These are phyloP conservation scores for Clarias batrachus DNA, from an alignment of 2,113 vertebrate genomes.

Conservation along the genomic window DNA sequence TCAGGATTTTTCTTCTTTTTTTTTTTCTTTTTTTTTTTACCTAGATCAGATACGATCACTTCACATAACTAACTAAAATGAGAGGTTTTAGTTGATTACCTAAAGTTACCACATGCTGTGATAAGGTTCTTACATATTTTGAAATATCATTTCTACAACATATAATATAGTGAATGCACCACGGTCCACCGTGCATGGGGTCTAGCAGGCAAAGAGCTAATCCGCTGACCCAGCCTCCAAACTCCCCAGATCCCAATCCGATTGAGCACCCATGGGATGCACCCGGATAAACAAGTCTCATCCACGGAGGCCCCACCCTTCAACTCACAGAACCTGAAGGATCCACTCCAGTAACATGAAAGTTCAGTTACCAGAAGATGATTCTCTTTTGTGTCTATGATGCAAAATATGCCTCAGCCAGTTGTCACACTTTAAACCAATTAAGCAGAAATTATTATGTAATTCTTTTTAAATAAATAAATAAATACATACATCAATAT, in stretches of 20 bases:
- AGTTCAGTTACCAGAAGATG: not conserved
- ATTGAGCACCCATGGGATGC: no score
- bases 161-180: no score
- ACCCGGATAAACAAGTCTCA: no score
- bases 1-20: no score
- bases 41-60: not conserved
- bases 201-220: no score
- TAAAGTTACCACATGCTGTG: not conserved
- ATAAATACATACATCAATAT: not conserved
- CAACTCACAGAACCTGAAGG: no score
- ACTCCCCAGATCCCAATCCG: no score
- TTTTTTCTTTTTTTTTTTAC: not conserved
- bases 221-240: no score
- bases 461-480: not conserved
- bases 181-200: no score
- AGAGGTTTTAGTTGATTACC: not conserved
- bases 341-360: not conserved
- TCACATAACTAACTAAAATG: not conserved
- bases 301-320: no score
- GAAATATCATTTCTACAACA: not conserved
- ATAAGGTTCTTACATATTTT: not conserved
- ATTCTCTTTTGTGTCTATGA: no score
- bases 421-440: not conserved
- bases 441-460: not conserved
- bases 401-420: not conserved